Conservation (phyloP, 2,113 vertebrate species). For the Anoura caudifer region DNA sequence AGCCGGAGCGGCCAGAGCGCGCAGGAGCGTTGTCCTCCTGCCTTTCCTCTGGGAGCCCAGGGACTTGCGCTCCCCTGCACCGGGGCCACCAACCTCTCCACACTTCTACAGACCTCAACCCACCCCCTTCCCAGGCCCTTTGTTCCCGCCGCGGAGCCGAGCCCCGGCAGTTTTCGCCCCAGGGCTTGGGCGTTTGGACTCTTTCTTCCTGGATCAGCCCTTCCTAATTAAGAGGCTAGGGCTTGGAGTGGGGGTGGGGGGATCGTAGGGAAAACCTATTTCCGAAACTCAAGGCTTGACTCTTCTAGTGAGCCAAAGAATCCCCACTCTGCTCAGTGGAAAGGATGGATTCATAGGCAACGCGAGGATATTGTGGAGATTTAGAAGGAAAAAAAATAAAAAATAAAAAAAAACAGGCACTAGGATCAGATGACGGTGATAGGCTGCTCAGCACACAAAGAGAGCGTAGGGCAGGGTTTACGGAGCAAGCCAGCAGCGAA, state of each 20-base stretch:
- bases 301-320: constrained; percentile 6
- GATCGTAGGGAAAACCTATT: not conserved
- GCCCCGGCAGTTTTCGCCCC: not conserved
- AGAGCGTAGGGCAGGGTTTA: constrained; percentile 64
- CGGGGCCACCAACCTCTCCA: not conserved
- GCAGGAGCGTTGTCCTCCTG: not conserved
- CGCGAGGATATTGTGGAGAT: constrained; percentile 57
- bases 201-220: constrained; percentile 25
- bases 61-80: constrained; percentile 14
- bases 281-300: constrained; percentile 56
- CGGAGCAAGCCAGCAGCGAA: constrained; percentile 63
- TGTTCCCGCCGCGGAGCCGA: constrained; percentile 30
- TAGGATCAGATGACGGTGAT: constrained; percentile 64
- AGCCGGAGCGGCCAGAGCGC: not conserved
- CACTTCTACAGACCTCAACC: not conserved
- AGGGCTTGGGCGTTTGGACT: constrained; percentile 14
- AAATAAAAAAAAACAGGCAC: not conserved
- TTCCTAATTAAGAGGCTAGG: not conserved
- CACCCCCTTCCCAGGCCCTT: constrained; percentile 42
- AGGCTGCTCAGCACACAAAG: constrained; percentile 70
- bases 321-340: constrained; percentile 57
- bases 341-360: constrained; percentile 44
- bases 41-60: not conserved
- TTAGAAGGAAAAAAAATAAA: not conserved
- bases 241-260: not conserved